Base-by-base conservation (phyloP, 2,888 invertebrate species). In the Ornithoptera priamus region DNA sequence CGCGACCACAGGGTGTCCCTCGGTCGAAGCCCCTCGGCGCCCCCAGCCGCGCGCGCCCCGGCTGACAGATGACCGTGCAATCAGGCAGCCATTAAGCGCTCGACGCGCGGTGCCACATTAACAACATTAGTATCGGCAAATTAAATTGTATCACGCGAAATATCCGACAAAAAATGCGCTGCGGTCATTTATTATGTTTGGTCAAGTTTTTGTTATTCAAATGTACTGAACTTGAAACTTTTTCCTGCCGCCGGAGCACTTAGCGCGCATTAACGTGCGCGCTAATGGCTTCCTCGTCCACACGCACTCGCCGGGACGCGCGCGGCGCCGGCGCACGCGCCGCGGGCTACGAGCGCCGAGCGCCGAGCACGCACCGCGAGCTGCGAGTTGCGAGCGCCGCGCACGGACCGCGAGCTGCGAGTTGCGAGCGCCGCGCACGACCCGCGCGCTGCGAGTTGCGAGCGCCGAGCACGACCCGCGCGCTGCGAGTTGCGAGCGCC, bases 71-170 rank as follows among this genome's bases (percentile, higher is more conserved):
- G 57, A 58, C 0, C 65, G 42, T 18, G 65, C 57, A 58, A 65
- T 65, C 46, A 65, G 57, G 58, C 42, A 24, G 3, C 39, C 10
- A 59, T 65, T 59, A 65, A 10, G 20, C 58, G 46, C 42, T 22
- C 7, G 39, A 12, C 50, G 50, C 18, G 50, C 50, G 15, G 7
- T 18, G 7, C 0, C 50, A 50, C 50, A 50, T 50, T 50, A 50
- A 8, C 8, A 18, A 53, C 53, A n/a, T n/a, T 17, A 17, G 53
- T 18, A 42, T 65, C 46, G 17, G 22, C 39, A 39, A 65, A 58
- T 46, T 24, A 50, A 46, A 42, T 46, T 15, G 39, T 39, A 39
- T 59, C 65, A 24, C 46, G 46, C 59, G 46, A 50, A 66, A 66
- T 12, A 58, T 4, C 53, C 6, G 22, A 65, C 20, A 53, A 58